A percentile compares a stretch with the other conserved stretches of the same genome.
These are phyloP conservation scores for Drosophila sordidula DNA, from an alignment of 2,888 invertebrate species.

Conservation along the genomic window DNA sequence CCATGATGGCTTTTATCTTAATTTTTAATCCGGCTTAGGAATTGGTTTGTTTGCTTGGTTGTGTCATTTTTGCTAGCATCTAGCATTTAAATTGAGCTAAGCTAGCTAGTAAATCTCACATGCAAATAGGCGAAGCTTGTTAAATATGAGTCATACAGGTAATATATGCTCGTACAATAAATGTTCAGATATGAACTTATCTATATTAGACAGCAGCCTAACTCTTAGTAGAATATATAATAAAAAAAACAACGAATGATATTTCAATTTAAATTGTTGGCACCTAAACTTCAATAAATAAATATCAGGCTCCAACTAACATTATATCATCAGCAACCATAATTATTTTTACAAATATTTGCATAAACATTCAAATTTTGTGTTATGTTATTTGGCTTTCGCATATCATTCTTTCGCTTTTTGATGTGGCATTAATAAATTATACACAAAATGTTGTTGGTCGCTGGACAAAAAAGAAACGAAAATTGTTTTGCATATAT, in stretches of 20 bases:
- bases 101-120: constrained; percentile 13
- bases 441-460: constrained; percentile 16
- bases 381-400: constrained; percentile 26
- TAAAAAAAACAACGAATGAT: constrained; percentile 17
- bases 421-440: constrained; percentile 41
- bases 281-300: constrained; percentile 22
- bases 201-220: neutral
- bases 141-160: constrained; percentile 18
- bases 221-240: neutral
- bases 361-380: constrained; percentile 39
- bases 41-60: neutral
- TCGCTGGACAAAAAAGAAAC: constrained; percentile 10
- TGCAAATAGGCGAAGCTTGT: constrained; percentile 16
- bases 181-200: neutral
- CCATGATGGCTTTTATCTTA: constrained; percentile 35
- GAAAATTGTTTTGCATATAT: constrained; percentile 47
- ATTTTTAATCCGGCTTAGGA: constrained; percentile 17
- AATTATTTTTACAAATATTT: constrained; percentile 49
- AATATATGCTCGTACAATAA: neutral
- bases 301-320: constrained; percentile 7
- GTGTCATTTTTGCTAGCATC: neutral
- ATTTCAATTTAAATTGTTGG: constrained; percentile 38
- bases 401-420: neutral
- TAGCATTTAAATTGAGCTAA: constrained; percentile 9
- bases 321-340: constrained; percentile 37